Conservation (phyloP, 1,140 invertebrate genomes). For the Hylyphantes graminicola region DNA sequence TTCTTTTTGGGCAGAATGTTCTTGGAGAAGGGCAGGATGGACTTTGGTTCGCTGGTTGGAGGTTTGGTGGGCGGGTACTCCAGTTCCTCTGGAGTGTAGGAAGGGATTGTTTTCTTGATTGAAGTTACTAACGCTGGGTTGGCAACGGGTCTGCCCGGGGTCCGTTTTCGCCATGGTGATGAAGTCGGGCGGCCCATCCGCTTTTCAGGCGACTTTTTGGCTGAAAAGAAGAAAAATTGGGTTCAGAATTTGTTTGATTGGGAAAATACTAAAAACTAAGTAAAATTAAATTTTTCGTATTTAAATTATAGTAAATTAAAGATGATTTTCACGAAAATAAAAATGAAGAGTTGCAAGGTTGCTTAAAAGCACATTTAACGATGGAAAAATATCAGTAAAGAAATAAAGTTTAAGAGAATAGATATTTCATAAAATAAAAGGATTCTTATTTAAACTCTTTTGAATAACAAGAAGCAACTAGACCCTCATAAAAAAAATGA, state of each 20-base stretch:
- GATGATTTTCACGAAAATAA: background rate
- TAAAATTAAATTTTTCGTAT: background rate
- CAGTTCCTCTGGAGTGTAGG: background rate
- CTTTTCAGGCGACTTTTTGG: constrained; percentile 36
- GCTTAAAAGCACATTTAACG: too few relatives aligned
- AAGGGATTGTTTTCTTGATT: background rate
- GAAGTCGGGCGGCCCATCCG: constrained; percentile 20
- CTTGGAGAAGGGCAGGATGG: constrained; percentile 20
- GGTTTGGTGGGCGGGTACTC: background rate
- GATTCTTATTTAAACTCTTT: too few relatives aligned
- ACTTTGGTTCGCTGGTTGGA: background rate
- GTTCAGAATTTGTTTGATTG: background rate
- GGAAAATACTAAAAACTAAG: background rate
- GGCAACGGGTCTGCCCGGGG: background rate
- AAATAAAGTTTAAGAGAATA: too few relatives aligned
- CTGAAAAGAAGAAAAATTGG: constrained; percentile 39
- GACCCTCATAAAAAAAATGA: too few relatives aligned
- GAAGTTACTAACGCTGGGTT: background rate
- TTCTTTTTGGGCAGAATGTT: constrained; percentile 49
- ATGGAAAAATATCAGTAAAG: too few relatives aligned
- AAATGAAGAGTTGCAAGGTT: background rate
- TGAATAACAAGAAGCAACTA: too few relatives aligned
- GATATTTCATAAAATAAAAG: too few relatives aligned
- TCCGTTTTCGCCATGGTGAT: constrained; percentile 29
- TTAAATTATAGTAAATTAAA: background rate